These are phyloP conservation scores for Gymnothorax javanicus DNA, from an alignment of 2,797 vertebrate genomes.

Conservation along the genomic window DNA sequence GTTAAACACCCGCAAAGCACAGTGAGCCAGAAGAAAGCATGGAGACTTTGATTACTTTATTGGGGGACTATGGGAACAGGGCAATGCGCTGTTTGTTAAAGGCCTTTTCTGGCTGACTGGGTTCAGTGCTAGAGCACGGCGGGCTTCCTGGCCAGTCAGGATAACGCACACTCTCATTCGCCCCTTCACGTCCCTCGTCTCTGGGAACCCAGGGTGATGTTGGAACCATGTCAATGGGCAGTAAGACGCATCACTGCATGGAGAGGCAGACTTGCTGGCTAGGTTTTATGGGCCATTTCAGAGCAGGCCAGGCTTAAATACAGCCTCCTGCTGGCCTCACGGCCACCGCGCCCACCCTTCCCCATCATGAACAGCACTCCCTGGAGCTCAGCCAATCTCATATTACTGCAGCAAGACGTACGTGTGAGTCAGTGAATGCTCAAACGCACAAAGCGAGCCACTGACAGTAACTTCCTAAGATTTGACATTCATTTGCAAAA, in stretches of 20 bases:
- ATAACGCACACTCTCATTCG: slow-evolving; percentile 47
- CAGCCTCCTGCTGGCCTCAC: slow-evolving; percentile 66
- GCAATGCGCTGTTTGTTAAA: slow-evolving; percentile 41
- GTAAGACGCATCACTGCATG: slow-evolving; percentile 63
- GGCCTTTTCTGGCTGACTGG: slow-evolving; percentile 25
- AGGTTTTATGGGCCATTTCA: slow-evolving; percentile 68
- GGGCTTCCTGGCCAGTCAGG: slow-evolving; percentile 45
- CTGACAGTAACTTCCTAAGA: slow-evolving; percentile 10
- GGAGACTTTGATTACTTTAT: not conserved
- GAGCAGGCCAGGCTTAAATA: slow-evolving; percentile 66
- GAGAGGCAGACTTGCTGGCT: slow-evolving; percentile 72
- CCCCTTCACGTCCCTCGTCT: slow-evolving; percentile 39
- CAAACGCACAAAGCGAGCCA: slow-evolving; percentile 32
- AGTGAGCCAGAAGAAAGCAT: not conserved
- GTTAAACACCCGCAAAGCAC: not conserved
- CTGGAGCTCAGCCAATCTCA: slow-evolving; percentile 56
- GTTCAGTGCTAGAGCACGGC: slow-evolving; percentile 44
- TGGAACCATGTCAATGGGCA: slow-evolving; percentile 69
- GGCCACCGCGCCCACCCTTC: slow-evolving; percentile 61
- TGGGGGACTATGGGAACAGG: slow-evolving; percentile 14
- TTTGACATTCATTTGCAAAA: not conserved
- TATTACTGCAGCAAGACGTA: slow-evolving; percentile 62
- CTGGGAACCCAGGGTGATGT: slow-evolving; percentile 48
- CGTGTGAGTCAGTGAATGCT: slow-evolving; percentile 60
- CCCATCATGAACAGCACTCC: slow-evolving; percentile 50